Conservation (phyloP, 2,113 vertebrate genomes). For the Abramis brama region DNA sequence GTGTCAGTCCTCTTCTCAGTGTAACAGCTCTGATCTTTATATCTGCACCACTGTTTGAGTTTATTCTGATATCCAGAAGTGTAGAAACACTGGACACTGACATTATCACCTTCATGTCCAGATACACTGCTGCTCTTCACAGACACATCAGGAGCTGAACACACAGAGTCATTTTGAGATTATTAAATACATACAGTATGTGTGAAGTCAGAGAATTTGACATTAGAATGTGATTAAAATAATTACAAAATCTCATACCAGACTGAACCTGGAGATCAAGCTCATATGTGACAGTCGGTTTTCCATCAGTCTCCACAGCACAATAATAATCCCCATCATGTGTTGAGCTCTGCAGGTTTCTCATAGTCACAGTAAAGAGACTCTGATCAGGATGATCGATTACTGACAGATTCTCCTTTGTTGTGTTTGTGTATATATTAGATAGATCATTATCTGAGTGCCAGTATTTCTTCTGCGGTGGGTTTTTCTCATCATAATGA, state of each 20-base stretch:
- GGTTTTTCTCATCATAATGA: constrained; percentile 19
- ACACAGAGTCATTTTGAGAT: background rate
- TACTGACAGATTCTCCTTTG: background rate
- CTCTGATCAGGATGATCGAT: constrained; percentile 39
- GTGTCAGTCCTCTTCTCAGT: too few species aligned
- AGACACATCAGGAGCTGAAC: constrained; percentile 33
- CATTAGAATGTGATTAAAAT: background rate
- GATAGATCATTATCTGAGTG: background rate
- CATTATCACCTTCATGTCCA: constrained; percentile 32
- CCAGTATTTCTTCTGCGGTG: constrained; percentile 21
- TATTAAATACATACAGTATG: background rate
- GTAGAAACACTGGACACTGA: constrained; percentile 55
- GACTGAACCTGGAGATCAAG: background rate
- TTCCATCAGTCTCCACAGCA: background rate
- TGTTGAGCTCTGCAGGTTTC: constrained; percentile 18
- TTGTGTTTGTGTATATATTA: background rate
- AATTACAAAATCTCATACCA: background rate
- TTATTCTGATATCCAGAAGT: background rate
- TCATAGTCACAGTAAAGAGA: constrained; percentile 48
- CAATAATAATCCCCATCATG: fast-evolving
- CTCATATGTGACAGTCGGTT: fast-evolving
- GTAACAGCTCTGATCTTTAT: background rate
- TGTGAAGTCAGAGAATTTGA: background rate
- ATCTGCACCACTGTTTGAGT: constrained; percentile 35
- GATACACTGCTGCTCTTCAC: constrained; percentile 41